Conservation (phyloP, 2,113 vertebrate species). For the Nannospalax galili region DNA sequence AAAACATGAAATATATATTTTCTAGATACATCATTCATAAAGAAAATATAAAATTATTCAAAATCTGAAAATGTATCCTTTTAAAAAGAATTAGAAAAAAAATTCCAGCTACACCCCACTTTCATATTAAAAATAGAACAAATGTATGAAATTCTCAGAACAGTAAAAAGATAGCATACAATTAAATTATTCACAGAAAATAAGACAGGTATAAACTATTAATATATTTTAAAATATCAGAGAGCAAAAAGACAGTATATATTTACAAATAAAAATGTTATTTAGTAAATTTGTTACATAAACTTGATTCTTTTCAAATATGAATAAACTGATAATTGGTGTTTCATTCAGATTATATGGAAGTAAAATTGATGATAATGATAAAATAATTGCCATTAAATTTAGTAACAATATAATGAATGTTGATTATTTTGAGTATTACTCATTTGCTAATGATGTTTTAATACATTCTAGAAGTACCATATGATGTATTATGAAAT, state of each 20-base stretch:
- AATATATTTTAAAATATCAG: conserved; percentile 17
- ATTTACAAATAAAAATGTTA: background rate
- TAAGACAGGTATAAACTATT: background rate
- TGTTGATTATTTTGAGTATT: background rate
- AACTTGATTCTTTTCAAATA: conserved; percentile 19
- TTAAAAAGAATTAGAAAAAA: background rate
- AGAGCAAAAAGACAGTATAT: background rate
- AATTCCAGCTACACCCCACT: background rate
- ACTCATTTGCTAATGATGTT: background rate
- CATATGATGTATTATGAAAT: background rate
- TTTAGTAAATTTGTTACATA: background rate
- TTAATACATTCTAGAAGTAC: background rate
- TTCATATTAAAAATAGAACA: background rate
- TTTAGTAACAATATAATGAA: background rate
- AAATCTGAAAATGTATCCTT: background rate
- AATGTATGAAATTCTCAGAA: background rate
- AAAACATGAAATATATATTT: background rate
- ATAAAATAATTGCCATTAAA: background rate
- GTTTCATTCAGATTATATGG: background rate
- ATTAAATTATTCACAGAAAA: background rate
- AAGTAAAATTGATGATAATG: background rate
- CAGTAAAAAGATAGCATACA: background rate
- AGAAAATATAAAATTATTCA: background rate
- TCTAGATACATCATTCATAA: conserved; percentile 3
- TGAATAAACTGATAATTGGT: background rate